Evolutionary conservation across 2,888 invertebrate species (phyloP).

Genomic region (Trachelus iudaicus): DNA sequence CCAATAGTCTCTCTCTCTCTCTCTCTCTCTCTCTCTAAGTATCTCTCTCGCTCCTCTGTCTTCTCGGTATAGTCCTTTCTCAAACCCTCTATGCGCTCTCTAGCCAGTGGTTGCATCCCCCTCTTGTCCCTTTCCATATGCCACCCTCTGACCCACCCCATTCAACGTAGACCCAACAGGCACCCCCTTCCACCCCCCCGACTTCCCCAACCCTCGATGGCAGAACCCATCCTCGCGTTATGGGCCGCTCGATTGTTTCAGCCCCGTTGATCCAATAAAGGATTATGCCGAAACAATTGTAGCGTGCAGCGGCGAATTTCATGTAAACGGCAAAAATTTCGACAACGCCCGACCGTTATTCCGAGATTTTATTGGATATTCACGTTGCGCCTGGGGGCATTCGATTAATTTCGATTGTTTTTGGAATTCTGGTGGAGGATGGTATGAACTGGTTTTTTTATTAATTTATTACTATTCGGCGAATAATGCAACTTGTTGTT

Average conservation of each 20-base stretch:
- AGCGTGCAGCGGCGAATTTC: slow-evolving; percentile 45
- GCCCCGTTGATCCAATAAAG: slow-evolving; percentile 65
- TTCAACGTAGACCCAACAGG: slow-evolving; percentile 6
- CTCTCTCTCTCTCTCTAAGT: slow-evolving; percentile 27
- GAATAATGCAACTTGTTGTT: not conserved
- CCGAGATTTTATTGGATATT: not conserved
- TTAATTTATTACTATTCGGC: not conserved
- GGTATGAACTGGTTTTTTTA: not conserved
- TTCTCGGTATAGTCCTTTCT: slow-evolving; percentile 3
- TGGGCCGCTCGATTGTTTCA: slow-evolving; percentile 63
- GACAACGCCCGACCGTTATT: not conserved
- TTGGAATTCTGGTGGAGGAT: not conserved
- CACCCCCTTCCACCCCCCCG: not conserved
- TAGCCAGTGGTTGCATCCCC: slow-evolving; percentile 17
- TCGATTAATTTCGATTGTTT: not conserved
- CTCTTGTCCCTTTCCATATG: slow-evolving; percentile 20
- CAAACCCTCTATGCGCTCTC: slow-evolving; percentile 4
- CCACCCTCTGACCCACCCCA: slow-evolving; percentile 8
- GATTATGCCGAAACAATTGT: slow-evolving; percentile 63
- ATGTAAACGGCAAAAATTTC: slow-evolving; percentile 32
- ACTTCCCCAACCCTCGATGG: not conserved
- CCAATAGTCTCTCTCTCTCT: slow-evolving; percentile 31
- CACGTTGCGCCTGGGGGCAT: not conserved
- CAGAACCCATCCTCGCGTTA: slow-evolving; percentile 49
- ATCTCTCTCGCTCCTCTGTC: slow-evolving; percentile 14